Evolutionary conservation across 2,113 vertebrate species (phyloP).

Genomic region (Barbus barbus): DNA sequence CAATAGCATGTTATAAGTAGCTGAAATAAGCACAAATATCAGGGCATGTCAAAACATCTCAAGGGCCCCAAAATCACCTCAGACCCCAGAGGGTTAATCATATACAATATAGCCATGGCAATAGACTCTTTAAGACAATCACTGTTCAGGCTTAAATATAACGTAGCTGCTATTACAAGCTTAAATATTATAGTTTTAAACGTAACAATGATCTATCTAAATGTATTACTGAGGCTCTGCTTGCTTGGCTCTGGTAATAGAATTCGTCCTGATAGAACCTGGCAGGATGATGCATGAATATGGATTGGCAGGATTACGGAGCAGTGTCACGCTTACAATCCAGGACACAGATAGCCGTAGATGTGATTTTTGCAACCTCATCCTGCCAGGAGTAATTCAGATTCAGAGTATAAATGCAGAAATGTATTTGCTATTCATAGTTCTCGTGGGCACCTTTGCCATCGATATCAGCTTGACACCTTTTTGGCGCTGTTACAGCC

Average conservation of each 20-base stretch:
- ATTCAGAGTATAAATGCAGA: slow-evolving; percentile 44
- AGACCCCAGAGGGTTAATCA: too few relatives aligned
- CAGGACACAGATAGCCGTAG: slow-evolving; percentile 40
- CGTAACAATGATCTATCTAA: slow-evolving; percentile 27
- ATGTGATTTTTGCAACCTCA: slow-evolving; percentile 51
- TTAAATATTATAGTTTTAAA: slow-evolving; percentile 25
- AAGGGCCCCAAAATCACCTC: too few relatives aligned
- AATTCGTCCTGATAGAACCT: slow-evolving; percentile 39
- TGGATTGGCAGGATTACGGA: slow-evolving; percentile 37
- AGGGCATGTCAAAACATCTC: too few relatives aligned
- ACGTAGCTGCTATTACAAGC: not conserved
- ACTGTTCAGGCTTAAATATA: not conserved
- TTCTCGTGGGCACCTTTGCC: slow-evolving; percentile 50
- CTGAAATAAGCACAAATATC: too few relatives aligned
- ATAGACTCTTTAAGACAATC: not conserved
- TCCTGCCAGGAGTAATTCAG: slow-evolving; percentile 50
- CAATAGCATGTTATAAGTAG: too few relatives aligned
- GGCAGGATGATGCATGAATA: slow-evolving; percentile 33
- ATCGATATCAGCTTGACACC: slow-evolving; percentile 56
- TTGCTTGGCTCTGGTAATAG: slow-evolving; percentile 31
- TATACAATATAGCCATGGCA: not conserved
- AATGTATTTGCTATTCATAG: slow-evolving; percentile 51
- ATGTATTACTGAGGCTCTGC: slow-evolving; percentile 44
- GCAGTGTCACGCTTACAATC: slow-evolving; percentile 31
- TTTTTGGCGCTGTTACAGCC: slow-evolving; percentile 46